Base-by-base conservation (phyloP, 2,113 vertebrate genomes). In the Paradoxurus hermaphroditus region DNA sequence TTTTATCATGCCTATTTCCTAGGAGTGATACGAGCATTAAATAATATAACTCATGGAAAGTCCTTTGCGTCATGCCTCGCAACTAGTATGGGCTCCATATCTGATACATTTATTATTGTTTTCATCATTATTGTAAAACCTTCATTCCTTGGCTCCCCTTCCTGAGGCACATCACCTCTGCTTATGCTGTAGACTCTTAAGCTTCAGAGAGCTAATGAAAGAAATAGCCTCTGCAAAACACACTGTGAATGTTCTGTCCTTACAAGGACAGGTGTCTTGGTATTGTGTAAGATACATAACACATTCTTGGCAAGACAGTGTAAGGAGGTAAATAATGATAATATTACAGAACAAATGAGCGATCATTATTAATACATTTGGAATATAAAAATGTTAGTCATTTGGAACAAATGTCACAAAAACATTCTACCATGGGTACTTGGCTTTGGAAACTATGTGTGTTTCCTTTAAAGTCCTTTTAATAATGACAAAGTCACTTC, bases 331-430 rank as follows among this genome's bases (percentile, higher is more conserved):
- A 98, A 93, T 92, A 96, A 77, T 46, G 19, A 0, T 36, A 97
- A 21, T 46, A 62, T 75, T 97, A 98, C 70, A 84, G 97, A 97
- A 91, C 46, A 97, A 97, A 39, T 91, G 90, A 75, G 8, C 7
- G 34, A 82, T 94, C 81, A 83, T 97, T 98, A 90, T 95, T 96
- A 95, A 96, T 95, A 96, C 36, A 90, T 97, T 96, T 97, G 83
- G n/a, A 77, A 88, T 92, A 91, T 96, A 62, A 95, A 96, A 97
- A 73, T 96, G 5, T 94, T 97, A 97, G 90, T 95, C 0, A 84
- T 96, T 98, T 97, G 90, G 53, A 97, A 96, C 29, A 92, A 96
- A 96, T 97, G 68, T 53, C n/a, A 18, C 23, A 86, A 89, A 96
- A 96, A 72, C 87, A 56, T 83, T 98, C 86, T 67, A 70, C 53